A percentile compares a stretch with the other conserved stretches of the same genome.
phyloP scores from a whole-genome alignment of 2,113 vertebrate species.

The Pontoporia blainvillei region DNA sequence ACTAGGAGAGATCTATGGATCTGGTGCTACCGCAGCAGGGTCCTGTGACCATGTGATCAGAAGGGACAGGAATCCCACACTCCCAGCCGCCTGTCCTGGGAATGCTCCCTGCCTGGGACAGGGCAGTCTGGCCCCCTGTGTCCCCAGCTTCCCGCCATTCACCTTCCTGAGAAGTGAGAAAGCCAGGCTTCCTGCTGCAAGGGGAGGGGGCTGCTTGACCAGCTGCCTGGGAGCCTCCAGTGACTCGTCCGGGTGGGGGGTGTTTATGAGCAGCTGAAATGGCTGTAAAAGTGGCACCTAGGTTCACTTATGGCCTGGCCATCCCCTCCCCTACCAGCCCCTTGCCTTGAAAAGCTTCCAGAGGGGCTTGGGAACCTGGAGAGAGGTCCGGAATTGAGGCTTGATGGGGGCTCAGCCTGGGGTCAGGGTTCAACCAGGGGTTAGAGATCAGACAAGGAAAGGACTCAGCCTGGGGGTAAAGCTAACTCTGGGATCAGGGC shows the following conservation, averaged over 20 bases:
- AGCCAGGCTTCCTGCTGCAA: background rate
- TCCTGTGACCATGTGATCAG: background rate
- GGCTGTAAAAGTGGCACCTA: conserved; percentile 73
- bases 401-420: background rate
- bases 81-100: background rate
- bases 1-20: background rate
- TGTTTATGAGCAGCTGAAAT: conserved; percentile 72
- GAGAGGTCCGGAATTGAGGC: conserved; percentile 18
- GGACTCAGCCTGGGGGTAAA: background rate
- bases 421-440: conserved; percentile 46
- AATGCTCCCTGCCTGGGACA: background rate
- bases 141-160: background rate
- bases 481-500: background rate
- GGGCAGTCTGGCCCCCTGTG: background rate
- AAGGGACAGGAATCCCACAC: background rate
- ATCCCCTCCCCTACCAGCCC: conserved; percentile 38
- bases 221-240: conserved; percentile 22
- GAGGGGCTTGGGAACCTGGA: background rate
- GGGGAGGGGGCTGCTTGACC: background rate
- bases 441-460: conserved; percentile 17
- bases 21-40: background rate
- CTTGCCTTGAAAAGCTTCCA: conserved; percentile 41
- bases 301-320: conserved; percentile 42
- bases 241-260: conserved; percentile 33
- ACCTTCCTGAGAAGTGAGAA: conserved; percentile 34